A percentile compares a stretch with the other conserved stretches of the same genome.
These are phyloP conservation scores for Todiramphus chloris DNA, from an alignment of 2,113 vertebrate genomes.

Conservation along the genomic window DNA sequence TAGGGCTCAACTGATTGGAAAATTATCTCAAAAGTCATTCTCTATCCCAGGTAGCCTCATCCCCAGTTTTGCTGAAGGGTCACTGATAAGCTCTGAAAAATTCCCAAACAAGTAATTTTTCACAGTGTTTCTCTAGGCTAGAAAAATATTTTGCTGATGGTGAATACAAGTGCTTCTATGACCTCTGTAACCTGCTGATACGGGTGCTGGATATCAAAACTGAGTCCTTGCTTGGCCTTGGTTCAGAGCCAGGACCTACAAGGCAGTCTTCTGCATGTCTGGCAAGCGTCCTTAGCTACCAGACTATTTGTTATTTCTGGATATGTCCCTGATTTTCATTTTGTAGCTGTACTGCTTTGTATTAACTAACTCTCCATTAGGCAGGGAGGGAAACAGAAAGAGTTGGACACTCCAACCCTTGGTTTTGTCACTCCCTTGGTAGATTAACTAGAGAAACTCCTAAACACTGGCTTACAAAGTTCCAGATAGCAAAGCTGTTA, in stretches of 20 bases:
- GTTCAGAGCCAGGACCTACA: constrained; percentile 60
- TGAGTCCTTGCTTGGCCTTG: constrained; percentile 49
- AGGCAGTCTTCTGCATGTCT: constrained; percentile 35
- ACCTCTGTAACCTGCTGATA: constrained; percentile 36
- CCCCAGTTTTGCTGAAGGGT: background rate
- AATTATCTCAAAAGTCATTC: background rate
- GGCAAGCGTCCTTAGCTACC: constrained; percentile 59
- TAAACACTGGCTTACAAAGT: background rate
- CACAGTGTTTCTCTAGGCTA: background rate
- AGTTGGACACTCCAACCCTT: background rate
- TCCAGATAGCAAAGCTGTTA: constrained; percentile 23
- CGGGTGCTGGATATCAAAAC: background rate
- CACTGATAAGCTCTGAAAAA: background rate
- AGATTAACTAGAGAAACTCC: constrained; percentile 14
- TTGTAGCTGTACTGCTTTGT: constrained; percentile 52
- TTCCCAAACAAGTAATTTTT: background rate
- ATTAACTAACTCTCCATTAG: constrained; percentile 44
- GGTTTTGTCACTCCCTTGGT: constrained; percentile 34
- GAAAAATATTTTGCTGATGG: constrained; percentile 19
- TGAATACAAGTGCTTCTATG: background rate
- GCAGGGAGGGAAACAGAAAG: background rate
- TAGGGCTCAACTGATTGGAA: background rate
- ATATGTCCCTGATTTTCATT: constrained; percentile 47
- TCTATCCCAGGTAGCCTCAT: background rate
- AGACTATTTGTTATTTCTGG: constrained; percentile 65